Evolutionary conservation across 2,888 invertebrate genomes (phyloP).

Genomic region (Orthosia incerta): DNA sequence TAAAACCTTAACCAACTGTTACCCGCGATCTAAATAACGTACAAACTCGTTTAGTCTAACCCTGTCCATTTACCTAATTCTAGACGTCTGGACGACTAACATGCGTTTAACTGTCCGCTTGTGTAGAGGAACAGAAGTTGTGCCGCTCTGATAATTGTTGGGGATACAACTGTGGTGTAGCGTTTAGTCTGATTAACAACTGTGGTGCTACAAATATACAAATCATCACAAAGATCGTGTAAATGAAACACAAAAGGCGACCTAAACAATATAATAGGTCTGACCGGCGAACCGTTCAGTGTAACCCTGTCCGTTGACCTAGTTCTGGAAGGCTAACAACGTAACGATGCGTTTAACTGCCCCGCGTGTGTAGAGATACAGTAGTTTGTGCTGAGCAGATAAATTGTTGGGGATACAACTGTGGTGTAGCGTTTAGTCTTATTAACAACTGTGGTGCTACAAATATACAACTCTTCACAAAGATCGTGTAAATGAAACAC

Average conservation of each 20-base stretch:
- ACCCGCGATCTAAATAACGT: constrained; percentile 17
- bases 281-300: constrained; percentile 20
- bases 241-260: too few relatives aligned
- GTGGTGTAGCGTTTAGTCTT: neutral
- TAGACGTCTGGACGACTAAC: constrained; percentile 26
- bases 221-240: too few relatives aligned
- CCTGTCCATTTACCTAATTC: constrained; percentile 56
- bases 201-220: neutral
- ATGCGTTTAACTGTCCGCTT: constrained; percentile 29
- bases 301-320: constrained; percentile 53
- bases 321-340: constrained; percentile 43
- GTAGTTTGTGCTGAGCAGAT: constrained; percentile 16
- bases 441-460: constrained; percentile 4
- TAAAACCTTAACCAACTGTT: constrained; percentile 1
- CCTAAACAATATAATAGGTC: constrained; percentile 44
- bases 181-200: constrained; percentile 9
- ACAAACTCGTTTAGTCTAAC: constrained; percentile 28
- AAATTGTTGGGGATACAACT: constrained; percentile 13
- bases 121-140: neutral
- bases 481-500: too few relatives aligned
- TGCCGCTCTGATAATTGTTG: constrained; percentile 17
- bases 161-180: constrained; percentile 3
- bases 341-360: constrained; percentile 37
- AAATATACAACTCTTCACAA: too few relatives aligned
- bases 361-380: neutral